phyloP scores from a whole-genome alignment of 2,888 invertebrate species.

The Thelaira solivaga region DNA sequence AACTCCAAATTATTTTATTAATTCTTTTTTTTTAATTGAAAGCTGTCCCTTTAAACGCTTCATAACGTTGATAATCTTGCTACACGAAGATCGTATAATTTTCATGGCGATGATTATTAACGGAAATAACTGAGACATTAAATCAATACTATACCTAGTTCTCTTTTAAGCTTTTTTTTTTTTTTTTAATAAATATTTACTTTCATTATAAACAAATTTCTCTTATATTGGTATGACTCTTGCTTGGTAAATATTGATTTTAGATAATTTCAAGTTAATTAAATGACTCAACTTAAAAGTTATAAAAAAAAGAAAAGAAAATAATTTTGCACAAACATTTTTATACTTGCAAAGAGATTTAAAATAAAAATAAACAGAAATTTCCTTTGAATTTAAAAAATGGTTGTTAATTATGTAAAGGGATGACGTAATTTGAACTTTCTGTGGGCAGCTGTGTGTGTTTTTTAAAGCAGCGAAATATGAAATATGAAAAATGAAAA shows the following conservation, averaged over 20 bases:
- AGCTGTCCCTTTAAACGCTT: too few relatives aligned
- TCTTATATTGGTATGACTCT: slow-evolving; percentile 4
- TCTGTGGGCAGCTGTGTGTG: too few relatives aligned
- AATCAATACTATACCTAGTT: background rate
- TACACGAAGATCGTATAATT: too few relatives aligned
- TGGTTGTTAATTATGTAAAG: too few relatives aligned
- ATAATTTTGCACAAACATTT: too few relatives aligned
- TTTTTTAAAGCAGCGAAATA: background rate
- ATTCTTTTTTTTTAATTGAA: too few relatives aligned
- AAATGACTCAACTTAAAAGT: slow-evolving; percentile 1
- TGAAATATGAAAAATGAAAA: background rate
- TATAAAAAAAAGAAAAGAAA: too few relatives aligned
- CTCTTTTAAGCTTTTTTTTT: background rate
- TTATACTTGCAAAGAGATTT: too few relatives aligned
- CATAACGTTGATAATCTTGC: too few relatives aligned
- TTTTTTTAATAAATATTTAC: slow-evolving; percentile 46
- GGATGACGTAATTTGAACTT: slow-evolving; percentile 9
- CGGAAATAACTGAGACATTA: slow-evolving; percentile 49
- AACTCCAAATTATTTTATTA: too few relatives aligned
- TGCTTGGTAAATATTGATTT: background rate
- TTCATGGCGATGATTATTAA: slow-evolving; percentile 31
- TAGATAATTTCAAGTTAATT: slow-evolving; percentile 11
- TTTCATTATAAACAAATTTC: slow-evolving; percentile 41
- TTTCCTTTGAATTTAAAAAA: background rate
- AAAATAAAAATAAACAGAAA: background rate